A percentile compares a stretch with the other conserved stretches of the same genome.
Evolutionary conservation across 2,113 vertebrate species (phyloP).

Genomic region (Tupaia tana): DNA sequence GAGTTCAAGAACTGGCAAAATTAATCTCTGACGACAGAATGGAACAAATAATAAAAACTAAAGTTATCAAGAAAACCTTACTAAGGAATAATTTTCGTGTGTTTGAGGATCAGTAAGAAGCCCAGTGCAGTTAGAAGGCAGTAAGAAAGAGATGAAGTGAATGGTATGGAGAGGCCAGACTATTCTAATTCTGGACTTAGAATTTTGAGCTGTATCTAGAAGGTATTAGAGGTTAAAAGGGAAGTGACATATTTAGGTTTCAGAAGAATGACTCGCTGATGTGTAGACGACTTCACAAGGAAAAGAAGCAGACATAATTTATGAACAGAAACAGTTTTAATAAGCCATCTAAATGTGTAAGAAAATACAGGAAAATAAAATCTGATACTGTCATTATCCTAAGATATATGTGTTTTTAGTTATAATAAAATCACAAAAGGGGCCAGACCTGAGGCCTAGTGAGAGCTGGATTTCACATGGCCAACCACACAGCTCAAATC

Average conservation of each 20-base stretch:
- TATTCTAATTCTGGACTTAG: neutral
- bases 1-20: neutral
- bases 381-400: neutral
- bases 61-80: neutral
- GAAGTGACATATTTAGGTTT: neutral
- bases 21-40: neutral
- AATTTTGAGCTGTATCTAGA: neutral
- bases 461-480: no score
- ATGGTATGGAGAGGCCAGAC: neutral
- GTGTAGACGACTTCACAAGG: neutral
- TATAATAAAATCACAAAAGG: slow-evolving; percentile 18
- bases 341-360: slow-evolving; percentile 1
- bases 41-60: slow-evolving; percentile 38
- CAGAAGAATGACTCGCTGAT: slow-evolving; percentile 16
- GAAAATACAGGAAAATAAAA: slow-evolving; percentile 34
- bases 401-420: neutral
- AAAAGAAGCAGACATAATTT: slow-evolving; percentile 25
- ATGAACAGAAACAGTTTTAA: neutral
- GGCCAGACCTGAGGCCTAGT: no score
- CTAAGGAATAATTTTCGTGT: neutral
- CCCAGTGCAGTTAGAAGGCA: neutral
- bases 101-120: neutral
- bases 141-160: neutral
- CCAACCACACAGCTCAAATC: no score
- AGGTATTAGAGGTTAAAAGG: neutral